Evolutionary conservation across 2,888 invertebrate genomes (phyloP).

Genomic region (Ernsta delagoae): DNA sequence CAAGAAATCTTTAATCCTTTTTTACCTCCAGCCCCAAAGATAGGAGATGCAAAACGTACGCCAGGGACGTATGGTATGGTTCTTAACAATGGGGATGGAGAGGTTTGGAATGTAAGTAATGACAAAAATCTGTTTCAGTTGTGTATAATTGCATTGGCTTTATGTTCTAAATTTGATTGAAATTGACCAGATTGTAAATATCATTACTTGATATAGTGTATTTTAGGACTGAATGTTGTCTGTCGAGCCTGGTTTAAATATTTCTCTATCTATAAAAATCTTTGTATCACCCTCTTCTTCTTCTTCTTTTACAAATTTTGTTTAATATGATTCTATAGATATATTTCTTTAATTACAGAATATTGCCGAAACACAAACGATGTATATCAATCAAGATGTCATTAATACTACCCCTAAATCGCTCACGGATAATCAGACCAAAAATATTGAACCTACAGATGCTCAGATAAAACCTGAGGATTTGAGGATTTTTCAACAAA

Average conservation of each 20-base stretch:
- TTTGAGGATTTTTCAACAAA: conserved; percentile 11
- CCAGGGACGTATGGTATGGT: conserved; percentile 40
- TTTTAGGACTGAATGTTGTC: no score
- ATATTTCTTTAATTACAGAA: conserved; percentile 14
- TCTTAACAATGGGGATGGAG: conserved; percentile 31
- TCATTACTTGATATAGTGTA: no score
- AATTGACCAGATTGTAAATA: no score
- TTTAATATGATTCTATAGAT: no score
- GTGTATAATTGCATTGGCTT: no score
- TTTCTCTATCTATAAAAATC: not conserved
- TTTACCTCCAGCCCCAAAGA: not conserved
- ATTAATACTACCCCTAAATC: not conserved
- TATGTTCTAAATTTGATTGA: no score
- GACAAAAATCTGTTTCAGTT: no score
- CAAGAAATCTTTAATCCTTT: conserved; percentile 7
- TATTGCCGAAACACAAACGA: not conserved
- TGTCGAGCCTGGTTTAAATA: no score
- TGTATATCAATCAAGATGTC: not conserved
- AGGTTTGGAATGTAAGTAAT: conserved; percentile 40
- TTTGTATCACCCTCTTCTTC: no score
- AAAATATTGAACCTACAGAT: conserved; percentile 10
- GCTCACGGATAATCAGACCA: conserved; percentile 6
- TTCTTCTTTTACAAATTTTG: no score
- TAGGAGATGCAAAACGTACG: not conserved
- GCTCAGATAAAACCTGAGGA: not conserved